Base-by-base conservation (phyloP, 2,797 vertebrate genomes). In the Alectoris magna region DNA sequence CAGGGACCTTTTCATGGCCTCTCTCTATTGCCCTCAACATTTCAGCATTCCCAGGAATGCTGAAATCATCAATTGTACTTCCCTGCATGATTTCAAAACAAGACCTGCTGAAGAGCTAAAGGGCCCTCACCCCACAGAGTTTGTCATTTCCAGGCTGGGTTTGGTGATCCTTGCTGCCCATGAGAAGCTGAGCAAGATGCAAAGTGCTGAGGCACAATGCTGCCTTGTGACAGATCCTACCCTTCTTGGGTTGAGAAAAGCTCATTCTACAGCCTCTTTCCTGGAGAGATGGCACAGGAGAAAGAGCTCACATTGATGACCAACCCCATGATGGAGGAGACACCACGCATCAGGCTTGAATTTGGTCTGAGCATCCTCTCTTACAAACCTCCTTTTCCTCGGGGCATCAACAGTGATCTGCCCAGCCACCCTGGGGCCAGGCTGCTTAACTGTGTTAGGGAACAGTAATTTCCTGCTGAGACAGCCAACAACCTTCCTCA, bases 401-500 rank as follows among this genome's bases (percentile, higher is more conserved):
- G 46, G 60, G 77, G 68, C 1, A 0, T 58, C 26, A 34, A 48
- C 55, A 44, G 38, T 1, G 3, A 62, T 73, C 72, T 80, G 69
- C 41, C 60, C 69, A 48, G 78, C 66, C 56, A 90, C 79, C 62
- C 39, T 60, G 58, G 56, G 70, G 62, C 51, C 78, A 85, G 84
- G 43, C 82, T 85, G 18, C 75, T 72, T 94, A 94, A 91, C 70
- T 51, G 10, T 8, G 2, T 96, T 85, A 94, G 84, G 58, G 86
- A 87, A 80, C 84, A 90, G 75, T 87, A 94, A 95, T 96, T 93
- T 96, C 90, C 95, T 94, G 74, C 23, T 93, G 87, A 96, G 91
- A 95, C 88, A 80, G 84, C 75, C 87, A 93, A 90, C 69, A 48
- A 85, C 53, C 78, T 77, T 62, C 66, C 19, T 8, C 84, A 91